A percentile compares a stretch with the other conserved stretches of the same genome.
Conservation (phyloP, 1,140 invertebrate species). For the Bombus fervidus region DNA sequence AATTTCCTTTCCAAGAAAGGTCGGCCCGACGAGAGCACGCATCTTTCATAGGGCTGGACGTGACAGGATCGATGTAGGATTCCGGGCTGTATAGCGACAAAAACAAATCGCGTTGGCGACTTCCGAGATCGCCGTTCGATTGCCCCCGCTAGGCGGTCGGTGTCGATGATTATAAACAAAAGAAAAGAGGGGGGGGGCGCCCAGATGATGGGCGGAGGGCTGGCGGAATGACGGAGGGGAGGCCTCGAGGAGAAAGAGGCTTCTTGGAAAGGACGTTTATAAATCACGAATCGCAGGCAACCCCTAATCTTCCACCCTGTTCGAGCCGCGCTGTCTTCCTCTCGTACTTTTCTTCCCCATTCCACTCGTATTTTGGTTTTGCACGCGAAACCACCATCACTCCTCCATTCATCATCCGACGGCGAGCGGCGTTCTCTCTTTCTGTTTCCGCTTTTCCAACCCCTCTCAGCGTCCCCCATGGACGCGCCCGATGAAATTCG, state of each 20-base stretch:
- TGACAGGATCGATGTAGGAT: constrained; percentile 42
- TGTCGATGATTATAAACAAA: constrained; percentile 58
- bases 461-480: neutral
- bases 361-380: constrained; percentile 67
- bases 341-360: constrained; percentile 63
- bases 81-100: neutral
- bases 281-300: constrained; percentile 73
- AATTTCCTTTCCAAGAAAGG: neutral
- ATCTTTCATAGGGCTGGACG: neutral
- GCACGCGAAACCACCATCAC: constrained; percentile 81
- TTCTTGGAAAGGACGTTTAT: constrained; percentile 67
- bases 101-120: constrained; percentile 6
- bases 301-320: constrained; percentile 69
- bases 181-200: neutral
- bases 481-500: constrained; percentile 32
- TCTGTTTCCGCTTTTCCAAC: constrained; percentile 41
- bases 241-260: constrained; percentile 12
- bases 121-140: constrained; percentile 39
- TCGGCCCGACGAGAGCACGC: neutral
- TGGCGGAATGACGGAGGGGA: neutral
- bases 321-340: constrained; percentile 55
- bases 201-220: too few species aligned
- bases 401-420: constrained; percentile 79
- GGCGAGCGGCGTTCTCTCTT: constrained; percentile 58
- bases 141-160: constrained; percentile 14